phyloP scores from a whole-genome alignment of 2,113 vertebrate genomes.

The Trematomus loennbergii region DNA sequence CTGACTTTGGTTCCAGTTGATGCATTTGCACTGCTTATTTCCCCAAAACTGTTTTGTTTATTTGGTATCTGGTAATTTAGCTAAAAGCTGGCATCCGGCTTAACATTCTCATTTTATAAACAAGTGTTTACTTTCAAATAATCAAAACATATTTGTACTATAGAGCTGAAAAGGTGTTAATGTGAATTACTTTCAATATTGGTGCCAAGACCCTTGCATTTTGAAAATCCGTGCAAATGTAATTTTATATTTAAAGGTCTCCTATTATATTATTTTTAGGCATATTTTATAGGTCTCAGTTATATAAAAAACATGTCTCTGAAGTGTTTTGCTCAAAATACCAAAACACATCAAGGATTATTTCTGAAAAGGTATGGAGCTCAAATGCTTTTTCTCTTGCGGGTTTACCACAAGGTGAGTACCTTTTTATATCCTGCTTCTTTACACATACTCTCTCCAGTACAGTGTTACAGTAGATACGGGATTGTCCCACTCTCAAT shows the following conservation, averaged over 20 bases:
- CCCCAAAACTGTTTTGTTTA: slow-evolving; percentile 7
- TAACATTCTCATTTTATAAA: slow-evolving; percentile 31
- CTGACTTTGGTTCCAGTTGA: slow-evolving; percentile 17
- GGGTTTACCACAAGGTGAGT: too few species aligned
- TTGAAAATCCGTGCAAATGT: neutral
- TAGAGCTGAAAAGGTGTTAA: neutral
- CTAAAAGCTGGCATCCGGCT: slow-evolving; percentile 14
- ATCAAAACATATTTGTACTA: slow-evolving; percentile 16
- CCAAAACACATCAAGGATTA: too few species aligned
- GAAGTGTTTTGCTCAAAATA: too few species aligned
- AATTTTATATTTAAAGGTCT: neutral
- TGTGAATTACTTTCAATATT: neutral
- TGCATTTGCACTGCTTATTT: slow-evolving; percentile 29
- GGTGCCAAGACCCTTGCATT: slow-evolving; percentile 13
- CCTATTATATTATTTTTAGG: too few species aligned
- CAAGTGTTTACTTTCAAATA: slow-evolving; percentile 32
- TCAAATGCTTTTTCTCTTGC: too few species aligned
- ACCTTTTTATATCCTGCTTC: too few species aligned
- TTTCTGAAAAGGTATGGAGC: too few species aligned
- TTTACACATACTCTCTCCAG: too few species aligned
- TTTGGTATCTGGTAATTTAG: slow-evolving; percentile 11
- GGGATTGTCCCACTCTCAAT: too few species aligned
- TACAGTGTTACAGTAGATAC: too few species aligned
- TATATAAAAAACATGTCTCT: too few species aligned
- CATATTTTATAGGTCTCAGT: too few species aligned